Evolutionary conservation across 2,797 vertebrate species (phyloP).

Genomic region (Sarcoramphus papa): DNA sequence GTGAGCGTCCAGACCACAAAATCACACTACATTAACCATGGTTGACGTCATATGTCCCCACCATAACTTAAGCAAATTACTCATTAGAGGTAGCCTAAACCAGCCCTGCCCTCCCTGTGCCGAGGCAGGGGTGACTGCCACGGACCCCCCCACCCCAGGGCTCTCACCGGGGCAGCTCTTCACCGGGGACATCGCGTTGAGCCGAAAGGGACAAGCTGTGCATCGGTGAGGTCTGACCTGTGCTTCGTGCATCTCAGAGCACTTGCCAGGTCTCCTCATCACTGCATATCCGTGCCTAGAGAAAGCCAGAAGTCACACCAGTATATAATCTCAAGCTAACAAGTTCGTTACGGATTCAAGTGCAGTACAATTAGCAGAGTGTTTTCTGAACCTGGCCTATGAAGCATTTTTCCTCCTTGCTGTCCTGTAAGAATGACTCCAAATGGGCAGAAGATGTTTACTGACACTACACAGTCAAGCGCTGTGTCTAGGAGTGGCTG

Average conservation of each 20-base stretch:
- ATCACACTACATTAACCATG: background rate
- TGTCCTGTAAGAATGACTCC: background rate
- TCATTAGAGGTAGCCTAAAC: background rate
- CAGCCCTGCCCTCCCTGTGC: too few relatives aligned
- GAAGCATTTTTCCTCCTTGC: background rate
- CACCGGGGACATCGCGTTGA: background rate
- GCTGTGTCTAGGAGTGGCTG: accelerated
- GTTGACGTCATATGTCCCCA: background rate
- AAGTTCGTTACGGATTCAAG: background rate
- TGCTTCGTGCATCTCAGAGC: background rate
- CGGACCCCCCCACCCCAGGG: accelerated
- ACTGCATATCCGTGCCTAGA: too few relatives aligned
- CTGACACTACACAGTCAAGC: background rate
- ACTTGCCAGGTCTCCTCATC: background rate
- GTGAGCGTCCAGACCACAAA: background rate
- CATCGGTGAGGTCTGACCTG: accelerated
- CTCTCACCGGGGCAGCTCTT: background rate
- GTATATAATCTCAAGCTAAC: background rate
- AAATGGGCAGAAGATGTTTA: background rate
- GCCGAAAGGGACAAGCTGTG: background rate
- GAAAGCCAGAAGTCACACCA: too few relatives aligned
- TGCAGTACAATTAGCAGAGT: background rate
- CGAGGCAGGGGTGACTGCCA: too few relatives aligned
- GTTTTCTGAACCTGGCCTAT: background rate
- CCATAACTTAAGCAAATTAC: background rate